Base-by-base conservation (phyloP, 1,140 invertebrate genomes). In the Mamestra configurata region DNA sequence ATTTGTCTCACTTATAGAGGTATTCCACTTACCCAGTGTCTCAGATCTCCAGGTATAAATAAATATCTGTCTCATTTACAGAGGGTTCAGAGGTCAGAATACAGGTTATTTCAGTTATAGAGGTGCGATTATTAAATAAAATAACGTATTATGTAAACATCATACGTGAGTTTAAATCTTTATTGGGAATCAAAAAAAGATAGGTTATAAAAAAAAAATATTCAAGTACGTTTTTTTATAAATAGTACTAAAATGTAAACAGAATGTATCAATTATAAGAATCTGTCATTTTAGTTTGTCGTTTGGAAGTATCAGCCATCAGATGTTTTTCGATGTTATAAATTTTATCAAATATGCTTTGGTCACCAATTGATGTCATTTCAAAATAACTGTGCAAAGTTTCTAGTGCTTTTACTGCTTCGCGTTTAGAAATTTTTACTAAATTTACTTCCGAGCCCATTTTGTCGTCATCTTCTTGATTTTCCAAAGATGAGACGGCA, bases 371-470 rank as follows among this genome's bases (percentile, higher is more conserved):
- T 51, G n/a, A 51, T 51, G 49, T 18, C n/a, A 51, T 51, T 76
- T 80, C 75, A 78, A 80, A 83, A 79, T 82, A 82, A 68, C 61
- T 82, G 77, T 79, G 79, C 66, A 80, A 78, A 80, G 79, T 80
- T 83, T 83, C 59, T 78, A 83, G 55, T 77, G 79, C 82, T 78
- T 80, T 80, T 40, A 83, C 79, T 78, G 68, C 82, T 71, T 78
- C 73, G 66, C 78, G 70, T 76, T 83, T 80, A 73, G 59, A 79
- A 73, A 55, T 78, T 78, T 79, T 79, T 82, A 77, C 55, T 77
- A 53, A 68, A 77, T 79, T 79, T 71, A 51, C 49, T 51, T 51
- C 49, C 49, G 49, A 10, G n/a, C 49, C n/a, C 49, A n/a, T 51
- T 51, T n/a, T 4, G n/a, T 51, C 49, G 11, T 51, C 49, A n/a